Evolutionary conservation across 2,888 invertebrate genomes (phyloP).

Genomic region (Platycheirus rosarum): DNA sequence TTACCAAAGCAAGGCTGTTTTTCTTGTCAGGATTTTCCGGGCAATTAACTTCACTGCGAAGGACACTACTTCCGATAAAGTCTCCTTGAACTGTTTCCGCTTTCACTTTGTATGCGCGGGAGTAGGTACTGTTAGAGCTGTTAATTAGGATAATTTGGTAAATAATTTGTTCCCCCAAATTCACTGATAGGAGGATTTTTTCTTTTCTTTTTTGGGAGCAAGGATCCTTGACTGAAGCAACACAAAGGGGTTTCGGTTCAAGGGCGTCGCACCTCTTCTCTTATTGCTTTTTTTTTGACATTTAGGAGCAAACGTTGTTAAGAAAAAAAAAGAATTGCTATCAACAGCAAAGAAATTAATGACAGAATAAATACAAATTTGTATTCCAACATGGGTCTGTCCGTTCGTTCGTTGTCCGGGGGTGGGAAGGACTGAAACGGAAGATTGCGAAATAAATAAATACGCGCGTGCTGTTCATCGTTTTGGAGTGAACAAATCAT

Average conservation of each 20-base stretch:
- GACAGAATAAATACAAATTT: constrained; percentile 49
- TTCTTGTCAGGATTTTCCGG: constrained; percentile 44
- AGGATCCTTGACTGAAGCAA: neutral
- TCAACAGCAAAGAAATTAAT: constrained; percentile 44
- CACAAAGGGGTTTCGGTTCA: constrained; percentile 33
- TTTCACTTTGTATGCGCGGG: constrained; percentile 7
- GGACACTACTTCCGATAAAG: constrained; percentile 28
- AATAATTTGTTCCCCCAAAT: neutral
- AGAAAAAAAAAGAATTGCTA: neutral
- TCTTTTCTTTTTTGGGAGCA: constrained; percentile 11
- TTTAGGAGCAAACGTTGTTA: constrained; percentile 29
- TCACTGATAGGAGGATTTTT: neutral
- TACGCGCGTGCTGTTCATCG: constrained; percentile 33
- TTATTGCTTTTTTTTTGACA: constrained; percentile 40
- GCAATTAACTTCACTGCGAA: constrained; percentile 53
- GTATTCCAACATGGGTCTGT: constrained; percentile 36
- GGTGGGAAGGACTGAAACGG: neutral
- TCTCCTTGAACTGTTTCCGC: constrained; percentile 50
- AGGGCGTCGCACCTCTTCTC: constrained; percentile 58
- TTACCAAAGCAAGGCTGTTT: constrained; percentile 10
- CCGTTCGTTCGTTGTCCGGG: neutral
- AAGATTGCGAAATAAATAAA: constrained; percentile 6
- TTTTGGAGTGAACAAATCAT: constrained; percentile 22
- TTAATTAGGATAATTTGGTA: constrained; percentile 49
- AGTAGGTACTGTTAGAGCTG: constrained; percentile 6